Percentiles rank a stretch among this genome's conserved stretches.
Conservation (phyloP, 2,113 vertebrate species). For the Crocuta crocuta region DNA sequence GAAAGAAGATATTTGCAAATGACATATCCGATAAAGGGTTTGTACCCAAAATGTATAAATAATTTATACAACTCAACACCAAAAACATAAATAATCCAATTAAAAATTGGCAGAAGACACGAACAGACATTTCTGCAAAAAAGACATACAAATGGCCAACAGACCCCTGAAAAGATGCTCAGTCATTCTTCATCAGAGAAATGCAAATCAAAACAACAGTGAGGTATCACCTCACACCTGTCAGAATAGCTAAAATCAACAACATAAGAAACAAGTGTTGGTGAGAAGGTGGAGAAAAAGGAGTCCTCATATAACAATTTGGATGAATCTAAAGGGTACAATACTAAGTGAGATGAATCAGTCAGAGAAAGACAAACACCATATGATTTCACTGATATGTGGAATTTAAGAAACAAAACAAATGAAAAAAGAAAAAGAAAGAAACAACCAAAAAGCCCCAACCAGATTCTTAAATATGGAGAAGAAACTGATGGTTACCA, state of each 20-base stretch:
- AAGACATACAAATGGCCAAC: not conserved
- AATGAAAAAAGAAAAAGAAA: not conserved
- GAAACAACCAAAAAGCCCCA: not conserved
- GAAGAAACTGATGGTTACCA: not conserved
- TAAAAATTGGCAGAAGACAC: not conserved
- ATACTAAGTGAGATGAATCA: not conserved
- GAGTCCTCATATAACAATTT: not conserved
- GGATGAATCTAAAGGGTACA: not conserved
- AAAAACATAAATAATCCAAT: not conserved
- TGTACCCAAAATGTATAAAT: not conserved
- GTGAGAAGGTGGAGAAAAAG: not conserved
- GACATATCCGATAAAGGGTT: not conserved
- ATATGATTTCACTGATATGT: not conserved
- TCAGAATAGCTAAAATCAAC: not conserved
- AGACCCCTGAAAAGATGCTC: not conserved
- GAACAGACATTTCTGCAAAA: not conserved
- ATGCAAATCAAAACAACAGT: not conserved
- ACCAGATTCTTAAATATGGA: not conserved
- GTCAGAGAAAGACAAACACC: not conserved
- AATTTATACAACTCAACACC: not conserved
- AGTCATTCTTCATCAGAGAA: not conserved
- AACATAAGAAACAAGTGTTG: not conserved
- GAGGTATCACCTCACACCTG: not conserved
- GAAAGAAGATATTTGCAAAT: not conserved
- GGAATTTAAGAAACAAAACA: not conserved